phyloP scores from a whole-genome alignment of 2,888 invertebrate genomes.

The Leptopilina syphax region DNA sequence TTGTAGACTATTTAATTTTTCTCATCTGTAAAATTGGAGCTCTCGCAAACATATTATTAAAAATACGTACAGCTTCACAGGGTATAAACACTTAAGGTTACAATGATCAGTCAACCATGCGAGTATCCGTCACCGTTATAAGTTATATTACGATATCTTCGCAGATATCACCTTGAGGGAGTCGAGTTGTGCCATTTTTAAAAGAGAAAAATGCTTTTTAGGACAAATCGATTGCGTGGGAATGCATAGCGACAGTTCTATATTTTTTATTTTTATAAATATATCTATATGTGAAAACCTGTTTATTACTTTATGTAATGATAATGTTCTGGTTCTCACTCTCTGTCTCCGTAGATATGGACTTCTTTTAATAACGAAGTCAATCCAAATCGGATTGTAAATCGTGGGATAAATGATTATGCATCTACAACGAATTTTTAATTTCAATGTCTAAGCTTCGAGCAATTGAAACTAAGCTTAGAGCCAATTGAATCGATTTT shows the following conservation, averaged over 20 bases:
- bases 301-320: constrained; percentile 18
- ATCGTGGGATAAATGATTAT: no score
- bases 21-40: no score
- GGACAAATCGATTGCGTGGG: constrained; percentile 26
- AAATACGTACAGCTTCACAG: not conserved
- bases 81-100: not conserved
- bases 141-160: not conserved
- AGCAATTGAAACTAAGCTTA: no score
- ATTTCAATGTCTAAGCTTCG: no score
- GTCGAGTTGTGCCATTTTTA: constrained; percentile 14
- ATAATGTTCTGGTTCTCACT: constrained; percentile 8
- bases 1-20: not conserved
- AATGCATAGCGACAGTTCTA: constrained; percentile 19
- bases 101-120: constrained; percentile 22
- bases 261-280: not conserved
- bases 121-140: not conserved
- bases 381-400: no score
- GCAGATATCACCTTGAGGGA: constrained; percentile 8
- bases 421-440: no score
- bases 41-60: no score
- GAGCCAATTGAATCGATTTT: no score
- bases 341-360: not conserved
- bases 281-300: not conserved
- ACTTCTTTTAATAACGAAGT: no score
- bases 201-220: constrained; percentile 7